phyloP scores from a whole-genome alignment of 2,888 invertebrate species.

The Ischnura elegans region DNA sequence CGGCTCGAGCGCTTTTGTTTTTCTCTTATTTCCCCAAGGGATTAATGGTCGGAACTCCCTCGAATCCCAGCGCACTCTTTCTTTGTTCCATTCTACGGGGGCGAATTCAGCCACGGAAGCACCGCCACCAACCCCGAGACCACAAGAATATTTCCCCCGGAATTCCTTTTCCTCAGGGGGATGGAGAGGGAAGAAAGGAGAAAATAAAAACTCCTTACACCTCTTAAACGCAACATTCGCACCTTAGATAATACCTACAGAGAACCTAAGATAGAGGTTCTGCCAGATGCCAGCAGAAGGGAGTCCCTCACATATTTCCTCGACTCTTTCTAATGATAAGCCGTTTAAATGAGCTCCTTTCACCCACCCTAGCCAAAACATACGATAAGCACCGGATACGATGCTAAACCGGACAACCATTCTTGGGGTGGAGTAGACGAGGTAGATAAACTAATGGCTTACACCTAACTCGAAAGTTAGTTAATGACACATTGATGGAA shows the following conservation, averaged over 20 bases:
- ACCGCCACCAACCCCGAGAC: background rate
- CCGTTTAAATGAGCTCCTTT: constrained; percentile 49
- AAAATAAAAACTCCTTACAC: background rate
- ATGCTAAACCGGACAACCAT: no score
- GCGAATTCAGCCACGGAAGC: background rate
- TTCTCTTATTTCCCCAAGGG: background rate
- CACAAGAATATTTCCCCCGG: background rate
- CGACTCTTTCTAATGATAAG: constrained; percentile 54
- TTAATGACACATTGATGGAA: no score
- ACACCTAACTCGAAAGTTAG: no score
- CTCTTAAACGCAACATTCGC: constrained; percentile 9
- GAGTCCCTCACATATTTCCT: background rate
- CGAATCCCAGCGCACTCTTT: constrained; percentile 3
- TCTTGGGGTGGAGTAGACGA: no score
- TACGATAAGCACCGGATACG: no score
- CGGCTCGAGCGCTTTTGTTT: background rate
- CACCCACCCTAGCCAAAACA: background rate
- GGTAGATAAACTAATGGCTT: no score
- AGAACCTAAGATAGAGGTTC: background rate
- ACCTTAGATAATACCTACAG: constrained; percentile 11
- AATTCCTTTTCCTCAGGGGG: background rate
- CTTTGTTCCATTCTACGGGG: background rate
- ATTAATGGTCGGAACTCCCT: background rate
- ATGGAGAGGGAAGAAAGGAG: background rate
- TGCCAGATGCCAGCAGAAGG: background rate